A percentile compares a stretch with the other conserved stretches of the same genome.
phyloP scores from a whole-genome alignment of 2,888 invertebrate genomes.

The Amphipoea lucens region DNA sequence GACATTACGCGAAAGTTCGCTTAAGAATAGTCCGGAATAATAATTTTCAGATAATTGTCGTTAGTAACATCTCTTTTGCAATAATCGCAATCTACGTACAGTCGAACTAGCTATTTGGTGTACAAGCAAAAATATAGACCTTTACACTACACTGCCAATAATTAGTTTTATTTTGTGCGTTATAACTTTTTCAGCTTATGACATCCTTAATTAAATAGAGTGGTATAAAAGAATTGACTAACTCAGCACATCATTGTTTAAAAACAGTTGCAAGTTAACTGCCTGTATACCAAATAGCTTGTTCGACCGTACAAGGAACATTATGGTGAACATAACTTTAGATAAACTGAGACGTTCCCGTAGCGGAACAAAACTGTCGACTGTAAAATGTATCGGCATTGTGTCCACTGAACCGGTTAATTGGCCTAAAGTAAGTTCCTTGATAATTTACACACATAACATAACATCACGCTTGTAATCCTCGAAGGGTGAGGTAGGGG shows the following conservation, averaged over 20 bases:
- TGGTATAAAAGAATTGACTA: no score
- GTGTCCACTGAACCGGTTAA: conserved; percentile 50
- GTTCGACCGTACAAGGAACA: conserved; percentile 27
- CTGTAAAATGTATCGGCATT: conserved; percentile 51
- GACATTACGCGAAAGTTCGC: background rate
- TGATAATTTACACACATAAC: background rate
- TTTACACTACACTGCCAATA: no score
- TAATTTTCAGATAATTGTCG: conserved; percentile 23
- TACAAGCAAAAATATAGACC: no score
- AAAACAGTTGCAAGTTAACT: no score
- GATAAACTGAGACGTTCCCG: conserved; percentile 23
- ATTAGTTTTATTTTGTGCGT: no score
- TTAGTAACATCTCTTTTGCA: conserved; percentile 46
- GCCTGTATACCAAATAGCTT: no score
- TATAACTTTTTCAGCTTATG: no score
- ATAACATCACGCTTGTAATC: background rate
- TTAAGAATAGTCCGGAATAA: conserved; percentile 18
- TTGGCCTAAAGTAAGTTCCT: conserved; percentile 25
- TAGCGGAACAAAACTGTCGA: conserved; percentile 34
- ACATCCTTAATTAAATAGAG: no score
- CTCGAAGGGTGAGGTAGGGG: background rate
- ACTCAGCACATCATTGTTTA: no score
- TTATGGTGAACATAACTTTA: conserved; percentile 28
- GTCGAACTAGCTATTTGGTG: no score
- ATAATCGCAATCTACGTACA: conserved; percentile 31